Conservation (phyloP, 2,888 invertebrate genomes). For the Phaedon cochleariae region DNA sequence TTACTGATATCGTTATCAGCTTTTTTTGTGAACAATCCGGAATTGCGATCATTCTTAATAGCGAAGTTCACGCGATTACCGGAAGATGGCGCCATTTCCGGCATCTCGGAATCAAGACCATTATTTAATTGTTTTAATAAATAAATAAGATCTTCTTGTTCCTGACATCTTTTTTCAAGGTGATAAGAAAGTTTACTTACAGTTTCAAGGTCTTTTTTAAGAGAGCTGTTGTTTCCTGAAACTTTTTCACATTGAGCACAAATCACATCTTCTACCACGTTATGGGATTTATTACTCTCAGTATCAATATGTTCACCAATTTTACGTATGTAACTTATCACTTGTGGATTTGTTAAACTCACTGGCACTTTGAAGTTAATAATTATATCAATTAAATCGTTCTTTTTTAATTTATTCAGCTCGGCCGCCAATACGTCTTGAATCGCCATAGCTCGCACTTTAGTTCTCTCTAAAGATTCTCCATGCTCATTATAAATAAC, state of each 20-base stretch:
- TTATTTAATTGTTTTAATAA: slow-evolving; percentile 12
- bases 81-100: background rate
- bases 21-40: slow-evolving; percentile 6
- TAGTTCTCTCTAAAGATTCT: too few species aligned
- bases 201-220: slow-evolving; percentile 1
- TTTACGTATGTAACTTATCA: slow-evolving; percentile 8
- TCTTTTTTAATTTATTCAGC: slow-evolving; percentile 10
- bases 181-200: slow-evolving; percentile 1
- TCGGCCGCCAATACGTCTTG: slow-evolving; percentile 5
- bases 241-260: slow-evolving; percentile 6
- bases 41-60: slow-evolving; percentile 9
- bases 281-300: slow-evolving; percentile 3
- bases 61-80: slow-evolving; percentile 6
- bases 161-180: slow-evolving; percentile 11
- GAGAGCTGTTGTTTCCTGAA: slow-evolving; percentile 2
- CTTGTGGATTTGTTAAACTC: slow-evolving; percentile 1
- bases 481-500: too few species aligned
- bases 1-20: slow-evolving; percentile 11
- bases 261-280: background rate
- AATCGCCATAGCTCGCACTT: background rate
- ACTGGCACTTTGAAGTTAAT: slow-evolving; percentile 6
- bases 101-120: slow-evolving; percentile 6
- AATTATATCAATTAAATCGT: too few species aligned
- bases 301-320: slow-evolving; percentile 5
- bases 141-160: background rate